Evolutionary conservation across 1,140 invertebrate species (phyloP).

Genomic region (Psilanteris sp.): DNA sequence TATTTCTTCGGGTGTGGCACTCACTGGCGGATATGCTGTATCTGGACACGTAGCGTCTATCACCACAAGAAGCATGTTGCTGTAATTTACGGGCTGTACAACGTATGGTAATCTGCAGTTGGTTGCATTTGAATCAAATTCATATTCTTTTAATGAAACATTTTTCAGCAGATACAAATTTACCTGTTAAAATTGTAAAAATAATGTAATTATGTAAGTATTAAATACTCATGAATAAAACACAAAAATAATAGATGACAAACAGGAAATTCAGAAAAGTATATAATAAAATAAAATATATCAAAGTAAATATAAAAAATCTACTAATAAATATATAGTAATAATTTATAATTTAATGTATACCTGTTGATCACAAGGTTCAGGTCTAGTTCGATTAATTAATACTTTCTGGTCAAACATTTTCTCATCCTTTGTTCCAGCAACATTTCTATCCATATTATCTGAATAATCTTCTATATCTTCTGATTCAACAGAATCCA

Average conservation of each 20-base stretch:
- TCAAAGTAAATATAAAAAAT: no score
- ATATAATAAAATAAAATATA: neutral
- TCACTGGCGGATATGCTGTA: constrained; percentile 69
- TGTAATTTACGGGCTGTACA: constrained; percentile 88
- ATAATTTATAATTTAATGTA: no score
- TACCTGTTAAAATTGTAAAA: constrained; percentile 61
- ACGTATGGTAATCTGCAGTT: constrained; percentile 84
- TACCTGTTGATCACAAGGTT: constrained; percentile 88
- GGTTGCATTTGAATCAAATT: constrained; percentile 69
- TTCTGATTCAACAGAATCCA: constrained; percentile 73
- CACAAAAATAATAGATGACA: no score
- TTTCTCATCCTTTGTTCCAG: constrained; percentile 79
- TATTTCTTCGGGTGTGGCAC: constrained; percentile 83
- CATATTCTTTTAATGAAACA: constrained; percentile 66
- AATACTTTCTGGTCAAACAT: constrained; percentile 82
- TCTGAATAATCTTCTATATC: constrained; percentile 48
- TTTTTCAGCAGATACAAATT: constrained; percentile 76
- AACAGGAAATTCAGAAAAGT: no score
- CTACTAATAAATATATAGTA: no score
- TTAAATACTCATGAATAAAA: no score
- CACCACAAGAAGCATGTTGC: constrained; percentile 91
- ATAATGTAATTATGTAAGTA: no score
- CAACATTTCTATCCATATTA: constrained; percentile 56
- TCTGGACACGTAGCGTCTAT: constrained; percentile 85
- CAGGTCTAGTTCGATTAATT: constrained; percentile 88